phyloP scores from a whole-genome alignment of 2,888 invertebrate species.

The Sinhomidia bicolor region DNA sequence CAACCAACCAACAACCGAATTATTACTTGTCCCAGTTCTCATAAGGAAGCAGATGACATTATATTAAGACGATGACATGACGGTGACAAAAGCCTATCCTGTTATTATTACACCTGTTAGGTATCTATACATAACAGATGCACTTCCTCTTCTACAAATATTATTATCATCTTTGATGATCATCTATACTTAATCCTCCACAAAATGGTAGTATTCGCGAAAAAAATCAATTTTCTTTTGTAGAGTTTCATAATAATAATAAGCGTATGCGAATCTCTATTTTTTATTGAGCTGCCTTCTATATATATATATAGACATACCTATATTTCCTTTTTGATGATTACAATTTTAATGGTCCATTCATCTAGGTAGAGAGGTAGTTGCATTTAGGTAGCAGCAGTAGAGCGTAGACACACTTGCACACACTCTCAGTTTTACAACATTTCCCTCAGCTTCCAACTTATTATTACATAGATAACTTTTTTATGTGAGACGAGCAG shows the following conservation, averaged over 20 bases:
- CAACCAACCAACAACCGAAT: slow-evolving; percentile 19
- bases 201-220: slow-evolving; percentile 32
- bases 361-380: too few relatives aligned
- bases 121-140: slow-evolving; percentile 21
- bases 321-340: background rate
- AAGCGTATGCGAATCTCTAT: background rate
- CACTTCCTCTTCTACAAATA: slow-evolving; percentile 25
- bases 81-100: background rate
- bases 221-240: slow-evolving; percentile 39
- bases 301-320: too few relatives aligned
- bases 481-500: slow-evolving; percentile 11
- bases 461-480: background rate
- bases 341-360: slow-evolving; percentile 37
- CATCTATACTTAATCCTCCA: slow-evolving; percentile 31
- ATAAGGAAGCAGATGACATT: slow-evolving; percentile 26
- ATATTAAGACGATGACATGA: background rate
- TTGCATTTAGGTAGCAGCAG: too few relatives aligned
- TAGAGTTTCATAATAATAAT: background rate
- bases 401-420: slow-evolving; percentile 3
- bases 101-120: slow-evolving; percentile 16
- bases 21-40: slow-evolving; percentile 61
- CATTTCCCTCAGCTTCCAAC: background rate
- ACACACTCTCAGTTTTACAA: background rate
- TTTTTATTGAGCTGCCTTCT: slow-evolving; percentile 13
- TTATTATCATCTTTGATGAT: background rate